Conservation (phyloP, 2,113 vertebrate genomes). For the Chunga burmeisteri region DNA sequence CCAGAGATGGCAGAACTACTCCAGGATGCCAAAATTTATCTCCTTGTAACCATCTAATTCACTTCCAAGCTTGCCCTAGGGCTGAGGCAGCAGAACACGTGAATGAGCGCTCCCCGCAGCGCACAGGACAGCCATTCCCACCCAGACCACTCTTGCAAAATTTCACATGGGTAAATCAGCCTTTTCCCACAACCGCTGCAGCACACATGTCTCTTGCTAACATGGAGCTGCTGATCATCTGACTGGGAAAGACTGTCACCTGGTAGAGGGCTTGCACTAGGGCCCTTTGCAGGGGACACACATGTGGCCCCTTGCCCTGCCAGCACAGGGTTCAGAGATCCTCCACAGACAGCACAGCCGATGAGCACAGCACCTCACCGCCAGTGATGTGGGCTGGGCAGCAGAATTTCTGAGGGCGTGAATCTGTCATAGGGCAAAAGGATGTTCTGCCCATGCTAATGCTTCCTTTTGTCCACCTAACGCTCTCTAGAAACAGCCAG, state of each 20-base stretch:
- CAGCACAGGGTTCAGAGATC: not conserved
- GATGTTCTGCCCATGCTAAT: not conserved
- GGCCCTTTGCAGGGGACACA: not conserved
- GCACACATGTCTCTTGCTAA: accelerated
- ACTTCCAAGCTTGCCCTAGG: not conserved
- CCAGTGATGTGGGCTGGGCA: not conserved
- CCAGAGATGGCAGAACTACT: not conserved
- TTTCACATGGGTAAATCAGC: not conserved
- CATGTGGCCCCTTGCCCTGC: not conserved
- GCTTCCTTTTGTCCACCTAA: not conserved
- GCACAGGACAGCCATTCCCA: not conserved
- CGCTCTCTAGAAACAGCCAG: not conserved
- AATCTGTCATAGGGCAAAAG: not conserved
- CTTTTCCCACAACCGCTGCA: not conserved
- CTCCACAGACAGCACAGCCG: not conserved
- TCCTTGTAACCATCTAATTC: not conserved
- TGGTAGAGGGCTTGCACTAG: not conserved
- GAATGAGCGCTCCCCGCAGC: accelerated
- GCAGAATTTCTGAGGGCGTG: not conserved
- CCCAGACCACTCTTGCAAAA: not conserved
- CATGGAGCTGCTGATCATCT: not conserved
- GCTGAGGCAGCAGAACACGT: not conserved
- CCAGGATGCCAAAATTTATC: not conserved
- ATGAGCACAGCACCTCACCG: not conserved
- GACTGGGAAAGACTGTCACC: not conserved